Base-by-base conservation (phyloP, 2,797 vertebrate genomes). In the Podarcis siculus region DNA sequence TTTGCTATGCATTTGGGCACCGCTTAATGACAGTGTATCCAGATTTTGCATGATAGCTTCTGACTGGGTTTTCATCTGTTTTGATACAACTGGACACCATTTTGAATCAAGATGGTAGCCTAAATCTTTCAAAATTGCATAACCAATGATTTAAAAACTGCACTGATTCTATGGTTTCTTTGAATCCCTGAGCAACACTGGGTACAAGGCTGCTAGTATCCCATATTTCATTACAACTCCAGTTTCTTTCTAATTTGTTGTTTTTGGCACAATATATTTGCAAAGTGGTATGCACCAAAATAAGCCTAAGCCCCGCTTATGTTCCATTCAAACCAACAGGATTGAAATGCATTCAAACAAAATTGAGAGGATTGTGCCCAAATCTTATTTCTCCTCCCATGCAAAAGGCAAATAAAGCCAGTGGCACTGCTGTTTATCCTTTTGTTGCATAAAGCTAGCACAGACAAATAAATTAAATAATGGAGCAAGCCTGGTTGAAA, bases 391-490 rank as follows among this genome's bases (percentile, higher is more conserved):
- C 89, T 58, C 83, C 90, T 83, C 91, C 45, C 30, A 83, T 86
- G 73, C 55, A 87, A 92, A 93, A 92, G 19, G 15, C 88, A 81
- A 67, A 83, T 93, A 84, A 83, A 89, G 83, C n/a, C 86, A 91
- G 89, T 42, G 19, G 19, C 8, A 17, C 13, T 75, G 6, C 73
- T 78, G 49, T 82, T 86, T 61, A 89, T 89, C 76, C 35, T 92
- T 87, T 90, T 64, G 81, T 78, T 85, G 55, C 67, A 90, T 79
- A 88, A 12, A 55, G 66, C 75, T 79, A 67, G 81, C 42, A 58
- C 58, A 92, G 42, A 90, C 67, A 87, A 93, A 91, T 89, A 95
- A 58, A 79, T 39, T 79, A 35, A 86, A 79, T 67, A 91, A 91
- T 82, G 58, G 90, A 82, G 89, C 0, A 82, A 94, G 91, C 83